Percentiles rank a stretch among this genome's conserved stretches.
Evolutionary conservation across 2,797 vertebrate species (phyloP).

Genomic region (Sebastiscus albofasciatus): DNA sequence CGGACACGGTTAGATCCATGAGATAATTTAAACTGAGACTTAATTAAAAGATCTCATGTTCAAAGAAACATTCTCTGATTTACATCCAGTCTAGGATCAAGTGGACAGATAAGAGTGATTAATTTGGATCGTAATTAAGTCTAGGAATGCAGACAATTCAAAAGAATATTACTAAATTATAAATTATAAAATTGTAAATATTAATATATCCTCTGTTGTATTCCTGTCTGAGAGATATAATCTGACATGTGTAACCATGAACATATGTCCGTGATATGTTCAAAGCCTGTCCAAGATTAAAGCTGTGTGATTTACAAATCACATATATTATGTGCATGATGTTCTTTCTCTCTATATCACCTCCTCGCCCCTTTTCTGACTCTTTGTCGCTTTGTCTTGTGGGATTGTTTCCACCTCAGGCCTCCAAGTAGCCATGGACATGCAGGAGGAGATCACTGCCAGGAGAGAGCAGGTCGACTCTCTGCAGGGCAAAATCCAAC

Average conservation of each 20-base stretch:
- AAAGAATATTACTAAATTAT: neutral
- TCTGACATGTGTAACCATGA: neutral
- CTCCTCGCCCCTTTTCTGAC: neutral
- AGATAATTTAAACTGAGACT: slow-evolving; percentile 16
- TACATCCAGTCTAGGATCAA: neutral
- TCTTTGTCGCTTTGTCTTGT: neutral
- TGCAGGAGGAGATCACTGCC: slow-evolving; percentile 89
- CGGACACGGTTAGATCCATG: slow-evolving; percentile 81
- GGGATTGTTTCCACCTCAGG: slow-evolving; percentile 69
- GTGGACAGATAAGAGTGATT: slow-evolving; percentile 27
- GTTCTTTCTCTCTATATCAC: neutral
- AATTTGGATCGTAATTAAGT: slow-evolving; percentile 11
- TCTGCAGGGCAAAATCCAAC: slow-evolving; percentile 86
- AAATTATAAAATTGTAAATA: neutral
- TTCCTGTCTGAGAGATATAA: slow-evolving; percentile 24
- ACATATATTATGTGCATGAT: neutral
- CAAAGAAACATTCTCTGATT: slow-evolving; percentile 37
- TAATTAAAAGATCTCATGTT: slow-evolving; percentile 30
- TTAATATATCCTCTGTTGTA: neutral
- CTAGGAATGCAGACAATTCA: neutral
- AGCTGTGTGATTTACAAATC: neutral
- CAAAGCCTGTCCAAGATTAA: slow-evolving; percentile 4
- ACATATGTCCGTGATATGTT: neutral
- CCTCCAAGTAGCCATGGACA: slow-evolving; percentile 85
- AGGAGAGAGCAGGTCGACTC: slow-evolving; percentile 87